phyloP scores from a whole-genome alignment of 2,888 invertebrate species.

The Diarsia dahlii region DNA sequence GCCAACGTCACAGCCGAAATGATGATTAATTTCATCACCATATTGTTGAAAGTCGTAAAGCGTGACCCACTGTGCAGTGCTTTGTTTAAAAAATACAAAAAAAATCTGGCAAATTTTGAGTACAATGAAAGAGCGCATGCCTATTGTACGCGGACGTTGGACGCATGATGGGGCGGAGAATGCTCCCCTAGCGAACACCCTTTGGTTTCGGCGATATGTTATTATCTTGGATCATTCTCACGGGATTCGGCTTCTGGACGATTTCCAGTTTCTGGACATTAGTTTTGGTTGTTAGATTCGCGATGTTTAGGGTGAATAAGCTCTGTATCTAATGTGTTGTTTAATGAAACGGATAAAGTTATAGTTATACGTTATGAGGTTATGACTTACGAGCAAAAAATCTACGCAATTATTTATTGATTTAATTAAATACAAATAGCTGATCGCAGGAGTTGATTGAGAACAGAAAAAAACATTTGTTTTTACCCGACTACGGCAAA shows the following conservation, averaged over 20 bases:
- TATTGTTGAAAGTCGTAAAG: conserved; percentile 81
- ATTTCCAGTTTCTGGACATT: conserved; percentile 62
- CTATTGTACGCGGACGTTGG: conserved; percentile 77
- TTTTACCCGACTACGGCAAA: too few relatives aligned
- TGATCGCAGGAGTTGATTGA: neutral
- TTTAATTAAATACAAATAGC: neutral
- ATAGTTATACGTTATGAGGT: neutral
- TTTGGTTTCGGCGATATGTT: conserved; percentile 67
- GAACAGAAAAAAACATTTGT: too few relatives aligned
- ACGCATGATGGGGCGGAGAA: conserved; percentile 74
- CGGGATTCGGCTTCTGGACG: conserved; percentile 66
- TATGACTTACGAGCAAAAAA: neutral
- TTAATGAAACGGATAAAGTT: conserved; percentile 2
- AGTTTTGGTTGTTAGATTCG: conserved; percentile 61
- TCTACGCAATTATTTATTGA: neutral
- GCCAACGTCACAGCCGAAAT: conserved; percentile 70
- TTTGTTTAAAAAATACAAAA: conserved; percentile 77
- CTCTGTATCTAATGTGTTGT: conserved; percentile 39
- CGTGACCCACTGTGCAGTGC: conserved; percentile 82
- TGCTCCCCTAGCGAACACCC: conserved; percentile 76
- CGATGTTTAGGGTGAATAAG: conserved; percentile 46
- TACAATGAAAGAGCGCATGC: conserved; percentile 79
- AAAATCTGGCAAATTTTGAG: conserved; percentile 71
- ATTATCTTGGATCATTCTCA: conserved; percentile 78
- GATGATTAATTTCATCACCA: conserved; percentile 85